Base-by-base conservation (phyloP, 1,140 invertebrate species). In the Tetraneura akinire region DNA sequence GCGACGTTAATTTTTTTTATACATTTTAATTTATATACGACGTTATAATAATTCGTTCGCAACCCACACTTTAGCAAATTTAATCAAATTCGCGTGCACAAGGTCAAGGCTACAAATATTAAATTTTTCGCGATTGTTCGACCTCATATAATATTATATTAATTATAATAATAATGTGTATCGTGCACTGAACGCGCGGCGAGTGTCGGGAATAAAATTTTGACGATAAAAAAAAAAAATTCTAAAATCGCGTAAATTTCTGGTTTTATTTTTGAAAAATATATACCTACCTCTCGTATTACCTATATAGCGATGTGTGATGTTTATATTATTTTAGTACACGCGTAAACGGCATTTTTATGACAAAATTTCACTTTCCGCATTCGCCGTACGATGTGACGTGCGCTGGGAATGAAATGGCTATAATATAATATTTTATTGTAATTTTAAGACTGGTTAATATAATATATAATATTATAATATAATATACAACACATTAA, bases 331-430 rank as follows among this genome's bases (percentile, higher is more conserved):
- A n/a, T n/a, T n/a, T n/a, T n/a, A n/a, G n/a, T n/a, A n/a, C n/a
- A n/a, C n/a, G n/a, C n/a, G n/a, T n/a, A n/a, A n/a, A n/a, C n/a
- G 32, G 37, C 1, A 42, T 66, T 66, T 4, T 37, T 66, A n/a
- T 32, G n/a, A n/a, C 37, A 71, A 16, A 51, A 29, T 74, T 55
- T 74, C 71, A 57, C 49, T 57, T 55, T 74, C 51, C 16, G 42
- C 29, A 29, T 68, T 68, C 13, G 6, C 32, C 13, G 9, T 21
- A 57, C 16, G 26, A 42, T 21, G 9, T 14, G 42, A 78, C 74
- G 74, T 62, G 74, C 60, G 55, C 26, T 23, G 55, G 57, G 26
- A 76, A 57, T 13, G 37, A 73, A 76, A 45, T n/a, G 21, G 37
- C 14, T 13, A 23, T 8, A 4, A 37, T 37, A 37, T 37, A 37